Conservation (phyloP, 2,113 vertebrate genomes). For the Onychostoma macrolepis region DNA sequence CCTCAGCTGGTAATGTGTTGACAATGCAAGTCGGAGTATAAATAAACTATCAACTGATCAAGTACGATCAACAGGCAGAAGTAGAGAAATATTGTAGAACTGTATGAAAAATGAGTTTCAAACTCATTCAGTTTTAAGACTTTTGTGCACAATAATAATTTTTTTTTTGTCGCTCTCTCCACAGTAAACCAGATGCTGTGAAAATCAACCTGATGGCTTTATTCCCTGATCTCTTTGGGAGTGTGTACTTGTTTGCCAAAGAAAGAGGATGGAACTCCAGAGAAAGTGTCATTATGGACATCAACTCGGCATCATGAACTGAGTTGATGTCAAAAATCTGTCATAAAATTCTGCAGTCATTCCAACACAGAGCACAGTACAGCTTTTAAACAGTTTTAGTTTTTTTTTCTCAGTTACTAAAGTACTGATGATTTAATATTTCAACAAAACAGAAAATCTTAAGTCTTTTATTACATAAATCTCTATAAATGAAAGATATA, state of each 20-base stretch:
- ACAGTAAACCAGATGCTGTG: conserved; percentile 49
- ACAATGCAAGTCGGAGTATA: no score
- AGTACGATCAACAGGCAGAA: no score
- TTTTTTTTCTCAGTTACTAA: neutral
- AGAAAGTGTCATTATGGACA: neutral
- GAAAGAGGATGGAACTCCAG: conserved; percentile 58
- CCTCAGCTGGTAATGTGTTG: no score
- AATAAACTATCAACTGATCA: no score
- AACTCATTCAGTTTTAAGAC: neutral
- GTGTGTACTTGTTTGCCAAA: conserved; percentile 62
- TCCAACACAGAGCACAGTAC: neutral
- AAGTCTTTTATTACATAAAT: no score
- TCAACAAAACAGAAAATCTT: no score
- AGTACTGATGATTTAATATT: neutral
- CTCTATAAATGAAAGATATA: no score
- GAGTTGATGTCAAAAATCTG: no score
- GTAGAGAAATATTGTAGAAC: neutral
- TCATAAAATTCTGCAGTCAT: neutral
- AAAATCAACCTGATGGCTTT: conserved; percentile 23
- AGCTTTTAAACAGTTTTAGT: neutral
- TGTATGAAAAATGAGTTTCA: neutral
- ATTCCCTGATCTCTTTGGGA: conserved; percentile 67
- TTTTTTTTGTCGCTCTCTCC: neutral
- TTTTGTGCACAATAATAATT: neutral
- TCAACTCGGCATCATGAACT: neutral